Evolutionary conservation across 2,797 vertebrate genomes (phyloP), one percentile per base, ranked within the genome.

Genomic region (Bradypodion ventrale): DNA sequence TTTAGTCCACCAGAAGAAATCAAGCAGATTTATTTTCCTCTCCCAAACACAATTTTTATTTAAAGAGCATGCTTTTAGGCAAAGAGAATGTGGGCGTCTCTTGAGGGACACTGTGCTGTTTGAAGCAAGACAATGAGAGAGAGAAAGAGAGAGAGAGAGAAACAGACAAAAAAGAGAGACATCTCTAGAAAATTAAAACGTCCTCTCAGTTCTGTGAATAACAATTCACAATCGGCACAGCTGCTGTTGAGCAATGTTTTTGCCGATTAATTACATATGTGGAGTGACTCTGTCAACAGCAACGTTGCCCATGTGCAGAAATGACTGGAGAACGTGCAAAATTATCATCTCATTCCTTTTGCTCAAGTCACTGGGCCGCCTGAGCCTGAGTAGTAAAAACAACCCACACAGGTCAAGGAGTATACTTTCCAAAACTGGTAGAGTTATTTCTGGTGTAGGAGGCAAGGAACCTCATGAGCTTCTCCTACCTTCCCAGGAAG

Each of bases 31-130:
- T 70, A n/a, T n/a, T n/a, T n/a, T n/a, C n/a, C 91, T 89, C 93
- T 93, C 90, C 84, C 87, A 94, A 93, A 81, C 90, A 87, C 81
- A 62, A 86, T 91, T 91, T 93, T 94, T 93, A 94, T 94, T 92
- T 93, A 91, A 94, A 94, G 92, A 94, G 88, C 88, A 88, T 80
- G 91, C 95, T 95, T 95, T 95, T 93, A 93, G 94, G 94, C 93
- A 94, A 94, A 91, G 86, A 88, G 86, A 89, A 88, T 89, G 81
- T 87, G 63, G 60, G 52, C 76, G 90, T 87, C 95, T 94, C 94
- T 89, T n/a, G 94, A 94, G 94, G 86, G 87, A 81, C 65, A 75
- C 6, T 63, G 78, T 87, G 89, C 87, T 92, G 91, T 88, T 75
- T 63, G 86, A 92, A 89, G 82, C 80, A 89, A 92, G 94, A 95